Base-by-base conservation (phyloP, 2,113 vertebrate species). In the Psammodynastes pulverulentus region DNA sequence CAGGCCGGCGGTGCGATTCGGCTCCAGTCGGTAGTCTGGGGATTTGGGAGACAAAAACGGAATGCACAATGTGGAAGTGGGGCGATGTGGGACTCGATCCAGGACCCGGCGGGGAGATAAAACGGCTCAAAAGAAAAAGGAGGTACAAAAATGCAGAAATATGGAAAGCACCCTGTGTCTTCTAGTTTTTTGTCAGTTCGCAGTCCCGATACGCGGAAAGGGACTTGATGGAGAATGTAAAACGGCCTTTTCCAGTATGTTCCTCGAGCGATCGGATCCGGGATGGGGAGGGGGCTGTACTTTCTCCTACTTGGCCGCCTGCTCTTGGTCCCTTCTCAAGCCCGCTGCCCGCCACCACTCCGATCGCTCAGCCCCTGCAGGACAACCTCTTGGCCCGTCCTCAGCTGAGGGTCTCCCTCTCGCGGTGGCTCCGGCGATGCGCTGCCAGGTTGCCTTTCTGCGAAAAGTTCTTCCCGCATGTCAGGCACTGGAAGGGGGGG, bases 391-490 rank as follows among this genome's bases (percentile, higher is more conserved):
- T 6, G 0, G 15, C 67, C 17, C 3, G 17, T 19, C 34, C 5
- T 56, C 52, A 84, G 26, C 91, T 49, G 34, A 51, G 67, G 24
- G 13, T 29, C 67, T 92, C 88, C 51, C n/a, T 53, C 0, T 9
- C 39, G 52, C 17, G 52, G n/a, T 92, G 94, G 51, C 46, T 90
- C 3, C 46, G 49, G 45, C 58, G 85, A 53, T 94, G 94, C 0
- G 88, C 88, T 0, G 62, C 39, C 6, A 93, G 85, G 24, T 48
- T 58, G 2, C 29, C 43, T 3, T 87, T 90, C 91, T 93, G 91
- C n/a, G 88, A 53, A 56, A 91, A 93, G 67, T 26, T 88, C 49
- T 92, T 88, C 48, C 88, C 88, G n/a, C 91, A 89, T 1, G 79
- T 86, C 53, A 92, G 53, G 53, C 91, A 89, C 21, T 19, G 87